Base-by-base conservation (phyloP, 1,140 invertebrate species). In the Caerostris darwini region DNA sequence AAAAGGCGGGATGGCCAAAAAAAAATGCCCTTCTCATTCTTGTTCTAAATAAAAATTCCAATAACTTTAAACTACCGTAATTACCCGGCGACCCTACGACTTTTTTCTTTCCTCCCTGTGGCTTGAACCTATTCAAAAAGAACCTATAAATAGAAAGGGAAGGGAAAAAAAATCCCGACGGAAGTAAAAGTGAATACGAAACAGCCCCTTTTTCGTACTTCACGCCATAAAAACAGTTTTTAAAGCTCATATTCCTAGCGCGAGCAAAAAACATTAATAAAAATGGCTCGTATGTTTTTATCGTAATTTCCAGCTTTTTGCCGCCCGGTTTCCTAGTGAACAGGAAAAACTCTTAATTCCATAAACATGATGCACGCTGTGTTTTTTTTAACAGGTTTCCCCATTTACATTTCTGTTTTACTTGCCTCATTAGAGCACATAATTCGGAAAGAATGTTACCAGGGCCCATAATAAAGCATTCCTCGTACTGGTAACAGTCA, bases 261-360 rank as follows among this genome's bases (percentile, higher is more conserved):
- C 34, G 0, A 34, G 34, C 34, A 34, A 34, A 34, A n/a, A 34
- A 34, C 34, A 34, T 34, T 34, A 34, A 34, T 34, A 34, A 34
- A 34, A 34, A 34, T 34, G 34, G 34, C 34, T 34, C 71, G 71
- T 77, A 77, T 50, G 71, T 77, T 77, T 77, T 77, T 77, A 77
- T 77, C 71, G 71, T 77, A 50, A 77, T 77, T 77, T 77, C 53
- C 71, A 77, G 71, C n/a, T 77, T 77, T 77, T 77, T 77, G 71
- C 7, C 34, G 71, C 53, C 71, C 50, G 50, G 50, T 77, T 34
- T 34, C 5, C 5, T 12, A 12, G 34, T 53, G 34, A 5, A 53
- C 71, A 77, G 34, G 71, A 77, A 77, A 77, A 77, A 50, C 69
- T 34, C 71, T 77, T 77, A 77, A 77, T 77, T 77, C 71, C 61